Evolutionary conservation across 2,113 vertebrate species (phyloP).

Genomic region (Pachycephala philippinensis): DNA sequence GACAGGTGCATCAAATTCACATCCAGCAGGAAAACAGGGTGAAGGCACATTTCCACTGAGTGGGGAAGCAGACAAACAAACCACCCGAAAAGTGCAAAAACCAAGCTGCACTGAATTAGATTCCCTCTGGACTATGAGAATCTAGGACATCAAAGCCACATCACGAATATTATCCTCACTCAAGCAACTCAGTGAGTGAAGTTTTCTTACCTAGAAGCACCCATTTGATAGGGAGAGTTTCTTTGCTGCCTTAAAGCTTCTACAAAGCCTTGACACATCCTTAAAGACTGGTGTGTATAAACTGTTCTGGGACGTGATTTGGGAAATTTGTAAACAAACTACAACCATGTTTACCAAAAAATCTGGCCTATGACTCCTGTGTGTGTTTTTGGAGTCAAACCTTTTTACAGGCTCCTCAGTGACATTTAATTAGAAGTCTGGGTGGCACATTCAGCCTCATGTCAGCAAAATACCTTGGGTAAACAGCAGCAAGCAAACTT

Average conservation of each 20-base stretch:
- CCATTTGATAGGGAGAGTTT: not conserved
- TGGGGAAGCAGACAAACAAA: not conserved
- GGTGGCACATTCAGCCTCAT: not conserved
- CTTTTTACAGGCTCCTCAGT: not conserved
- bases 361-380: not conserved
- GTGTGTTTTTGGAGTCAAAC: not conserved
- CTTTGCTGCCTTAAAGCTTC: not conserved
- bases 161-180: not conserved
- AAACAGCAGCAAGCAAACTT: slow-evolving; percentile 46
- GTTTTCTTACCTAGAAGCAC: not conserved
- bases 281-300: not conserved
- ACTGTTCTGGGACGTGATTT: not conserved
- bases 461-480: slow-evolving; percentile 6
- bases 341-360: not conserved
- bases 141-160: not conserved
- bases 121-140: not conserved
- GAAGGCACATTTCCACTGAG: not conserved
- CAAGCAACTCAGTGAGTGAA: not conserved
- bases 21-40: not conserved
- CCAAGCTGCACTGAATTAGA: not conserved
- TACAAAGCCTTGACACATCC: not conserved
- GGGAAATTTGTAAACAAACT: not conserved
- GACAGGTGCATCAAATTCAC: not conserved
- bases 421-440: slow-evolving; percentile 28
- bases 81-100: not conserved